These are phyloP conservation scores for Numida meleagris DNA, from an alignment of 2,113 vertebrate genomes.

Conservation along the genomic window DNA sequence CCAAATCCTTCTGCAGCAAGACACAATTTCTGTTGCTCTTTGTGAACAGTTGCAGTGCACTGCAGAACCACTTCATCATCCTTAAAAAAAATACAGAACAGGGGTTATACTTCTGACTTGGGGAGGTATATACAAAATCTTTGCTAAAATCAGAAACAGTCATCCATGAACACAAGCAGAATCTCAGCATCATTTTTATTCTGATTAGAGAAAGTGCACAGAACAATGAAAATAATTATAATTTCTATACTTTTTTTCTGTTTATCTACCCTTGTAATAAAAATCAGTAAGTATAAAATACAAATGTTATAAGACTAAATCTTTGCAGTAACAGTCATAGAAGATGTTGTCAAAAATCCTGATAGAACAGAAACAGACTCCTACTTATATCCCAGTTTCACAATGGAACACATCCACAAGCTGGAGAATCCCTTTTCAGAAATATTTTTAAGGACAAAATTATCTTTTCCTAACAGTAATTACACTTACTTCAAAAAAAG, in stretches of 20 bases:
- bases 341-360: not conserved
- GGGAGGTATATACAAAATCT: not conserved
- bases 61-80: conserved; percentile 97
- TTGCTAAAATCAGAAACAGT: not conserved
- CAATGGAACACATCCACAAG: not conserved
- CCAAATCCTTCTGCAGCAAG: conserved; percentile 96
- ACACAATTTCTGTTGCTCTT: conserved; percentile 95
- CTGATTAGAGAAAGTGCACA: not conserved
- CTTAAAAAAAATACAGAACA: conserved; percentile 65
- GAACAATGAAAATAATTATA: not conserved
- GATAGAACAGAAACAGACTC: not conserved
- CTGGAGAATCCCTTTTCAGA: not conserved
- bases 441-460: not conserved
- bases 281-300: not conserved
- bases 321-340: not conserved
- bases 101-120: not conserved
- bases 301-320: not conserved
- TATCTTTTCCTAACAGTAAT: not conserved
- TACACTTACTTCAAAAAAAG: not conserved
- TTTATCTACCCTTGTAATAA: not conserved
- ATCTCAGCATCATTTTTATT: not conserved
- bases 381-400: not conserved
- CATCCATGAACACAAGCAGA: not conserved
- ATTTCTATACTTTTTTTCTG: not conserved
- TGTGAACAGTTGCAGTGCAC: conserved; percentile 90